These are phyloP conservation scores for Geophilus truncorum DNA, from an alignment of 2,888 invertebrate genomes.

Conservation along the genomic window DNA sequence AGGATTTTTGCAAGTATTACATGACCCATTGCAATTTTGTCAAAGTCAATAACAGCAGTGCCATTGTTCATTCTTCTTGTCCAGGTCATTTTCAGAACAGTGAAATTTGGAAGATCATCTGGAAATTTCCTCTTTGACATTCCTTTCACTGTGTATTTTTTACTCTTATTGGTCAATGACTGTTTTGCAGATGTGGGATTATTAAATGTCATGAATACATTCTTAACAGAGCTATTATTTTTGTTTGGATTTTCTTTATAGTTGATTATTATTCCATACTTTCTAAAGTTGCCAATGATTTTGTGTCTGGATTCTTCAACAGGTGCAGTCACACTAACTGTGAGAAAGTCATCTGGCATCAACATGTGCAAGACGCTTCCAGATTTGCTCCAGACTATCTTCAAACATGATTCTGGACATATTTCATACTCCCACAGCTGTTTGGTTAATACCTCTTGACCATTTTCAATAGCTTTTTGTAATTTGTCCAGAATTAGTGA, in stretches of 20 bases:
- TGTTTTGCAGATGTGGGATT: not conserved
- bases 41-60: not conserved
- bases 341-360: not conserved
- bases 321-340: not conserved
- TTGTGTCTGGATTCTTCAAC: not conserved
- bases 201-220: not conserved
- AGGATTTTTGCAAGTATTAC: too few relatives aligned
- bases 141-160: too few relatives aligned
- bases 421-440: not conserved
- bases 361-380: not conserved
- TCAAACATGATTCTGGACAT: not conserved
- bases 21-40: too few relatives aligned
- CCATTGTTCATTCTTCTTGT: not conserved
- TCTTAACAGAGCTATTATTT: not conserved
- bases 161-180: not conserved
- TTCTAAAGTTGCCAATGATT: not conserved
- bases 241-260: not conserved
- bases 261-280: not conserved
- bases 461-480: not conserved
- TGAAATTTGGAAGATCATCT: not conserved
- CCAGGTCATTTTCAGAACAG: not conserved
- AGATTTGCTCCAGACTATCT: not conserved
- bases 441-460: not conserved
- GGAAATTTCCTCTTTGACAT: not conserved
- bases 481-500: not conserved